Evolutionary conservation across 2,888 invertebrate species (phyloP).

Genomic region (Dorcus parallelipipedus): DNA sequence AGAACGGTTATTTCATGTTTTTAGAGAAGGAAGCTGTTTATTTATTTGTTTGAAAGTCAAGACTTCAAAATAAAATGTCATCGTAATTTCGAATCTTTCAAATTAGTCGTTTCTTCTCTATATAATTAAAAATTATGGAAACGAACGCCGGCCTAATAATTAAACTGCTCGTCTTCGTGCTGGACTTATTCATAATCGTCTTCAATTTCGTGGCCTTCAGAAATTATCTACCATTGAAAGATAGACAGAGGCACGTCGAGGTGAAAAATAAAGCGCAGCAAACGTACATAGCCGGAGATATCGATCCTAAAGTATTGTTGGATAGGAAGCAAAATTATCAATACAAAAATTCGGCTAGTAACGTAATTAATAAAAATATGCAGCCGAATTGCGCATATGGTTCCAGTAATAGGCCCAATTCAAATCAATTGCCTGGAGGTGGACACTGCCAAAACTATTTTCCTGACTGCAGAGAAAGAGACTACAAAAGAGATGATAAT

Average conservation of each 20-base stretch:
- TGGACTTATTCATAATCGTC: slow-evolving; percentile 12
- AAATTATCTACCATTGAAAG: slow-evolving; percentile 6
- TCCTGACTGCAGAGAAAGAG: slow-evolving; percentile 4
- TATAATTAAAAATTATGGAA: slow-evolving; percentile 8
- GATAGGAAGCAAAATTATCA: slow-evolving; percentile 4
- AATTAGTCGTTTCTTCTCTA: slow-evolving; percentile 11
- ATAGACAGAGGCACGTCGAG: neutral
- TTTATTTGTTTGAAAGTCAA: neutral
- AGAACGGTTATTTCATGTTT: neutral
- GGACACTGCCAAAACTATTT: slow-evolving; percentile 5
- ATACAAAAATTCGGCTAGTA: slow-evolving; percentile 1
- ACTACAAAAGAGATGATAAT: slow-evolving; percentile 6
- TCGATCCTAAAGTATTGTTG: neutral
- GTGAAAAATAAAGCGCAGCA: slow-evolving; percentile 10
- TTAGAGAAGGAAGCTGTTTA: no score
- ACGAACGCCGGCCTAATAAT: slow-evolving; percentile 12
- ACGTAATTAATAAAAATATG: slow-evolving; percentile 1
- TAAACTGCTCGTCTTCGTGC: slow-evolving; percentile 11
- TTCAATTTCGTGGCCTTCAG: slow-evolving; percentile 14
- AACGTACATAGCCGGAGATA: slow-evolving; percentile 13
- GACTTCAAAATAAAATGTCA: slow-evolving; percentile 9
- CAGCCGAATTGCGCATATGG: slow-evolving; percentile 6
- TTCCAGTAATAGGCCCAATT: neutral
- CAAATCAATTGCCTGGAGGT: neutral
- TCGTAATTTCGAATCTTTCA: neutral